Base-by-base conservation (phyloP, 2,888 invertebrate species). In the Drosophila stalkeri region DNA sequence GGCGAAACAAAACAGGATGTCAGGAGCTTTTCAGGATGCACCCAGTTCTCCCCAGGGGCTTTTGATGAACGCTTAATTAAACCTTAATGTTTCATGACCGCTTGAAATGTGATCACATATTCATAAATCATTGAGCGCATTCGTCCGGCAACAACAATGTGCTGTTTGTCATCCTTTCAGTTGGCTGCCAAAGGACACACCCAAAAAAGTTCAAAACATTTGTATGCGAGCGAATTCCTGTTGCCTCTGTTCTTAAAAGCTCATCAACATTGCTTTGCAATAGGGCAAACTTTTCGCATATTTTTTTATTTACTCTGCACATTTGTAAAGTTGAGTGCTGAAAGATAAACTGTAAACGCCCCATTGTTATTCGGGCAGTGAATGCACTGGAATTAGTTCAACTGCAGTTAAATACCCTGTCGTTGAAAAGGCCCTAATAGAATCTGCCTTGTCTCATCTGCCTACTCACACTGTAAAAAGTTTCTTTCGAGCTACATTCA, bases 1-100 rank as follows among this genome's bases (percentile, higher is more conserved):
- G 72, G 47, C 56, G 35, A 69, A 72, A 55, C 63, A 51, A 72
- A 81, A 75, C 87, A 80, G 89, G 83, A 84, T 84, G 83, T 78
- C 59, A 76, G 68, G 47, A 51, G 52, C 66, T 16, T 67, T 81
- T 37, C 72, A 72, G 82, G 77, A 85, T 72, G 67, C 71, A 64
- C 78, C 64, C 61, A 47, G 64, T 78, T 71, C 77, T 68, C 77
- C 72, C 69, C 49, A 44, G 47, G 47, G 86, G 71, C 51, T 75
- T 68, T 80, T 59, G 80, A 72, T 59, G 72, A 83, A 71, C 74
- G 80, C 90, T 90, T 86, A 90, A 86, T 90, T 90, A 86, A 90
- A 77, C 80, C 82, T 87, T 80, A 90, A 90, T 90, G 82, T 86
- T 90, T 89, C 75, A 90, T 87, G 77, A 72, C 64, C 75, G 41